phyloP scores from a whole-genome alignment of 2,113 vertebrate genomes.

The Oncorhynchus nerka region DNA sequence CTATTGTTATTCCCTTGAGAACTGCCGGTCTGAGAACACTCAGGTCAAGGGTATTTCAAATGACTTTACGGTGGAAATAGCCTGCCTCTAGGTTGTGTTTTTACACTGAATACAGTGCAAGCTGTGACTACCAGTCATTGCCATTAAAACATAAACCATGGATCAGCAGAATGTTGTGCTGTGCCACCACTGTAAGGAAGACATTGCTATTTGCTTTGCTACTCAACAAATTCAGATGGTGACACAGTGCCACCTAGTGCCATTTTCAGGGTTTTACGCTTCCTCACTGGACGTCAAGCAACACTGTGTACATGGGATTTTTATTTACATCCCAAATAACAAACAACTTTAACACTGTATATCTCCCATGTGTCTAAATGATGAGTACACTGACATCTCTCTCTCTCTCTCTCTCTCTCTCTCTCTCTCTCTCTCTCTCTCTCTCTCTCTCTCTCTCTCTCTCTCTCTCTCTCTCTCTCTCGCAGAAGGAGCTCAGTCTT shows the following conservation, averaged over 20 bases:
- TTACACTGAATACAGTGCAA: neutral
- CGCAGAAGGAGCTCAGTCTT: conserved; percentile 96
- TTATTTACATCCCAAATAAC: neutral
- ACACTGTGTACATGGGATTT: neutral
- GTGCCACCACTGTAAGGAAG: no score
- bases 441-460: neutral
- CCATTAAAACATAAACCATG: no score
- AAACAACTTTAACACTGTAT: neutral
- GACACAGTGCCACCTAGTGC: conserved; percentile 41
- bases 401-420: conserved; percentile 29
- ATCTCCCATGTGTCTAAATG: neutral
- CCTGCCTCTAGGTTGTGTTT: neutral
- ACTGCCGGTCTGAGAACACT: neutral
- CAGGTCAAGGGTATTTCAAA: neutral
- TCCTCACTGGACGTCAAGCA: neutral
- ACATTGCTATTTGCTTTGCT: no score
- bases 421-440: no score
- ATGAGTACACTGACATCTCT: neutral
- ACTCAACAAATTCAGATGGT: neutral
- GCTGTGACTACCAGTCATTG: no score
- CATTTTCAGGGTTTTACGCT: neutral
- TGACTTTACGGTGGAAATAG: neutral
- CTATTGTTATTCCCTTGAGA: neutral
- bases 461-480: neutral
- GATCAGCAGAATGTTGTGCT: no score